A percentile compares a stretch with the other conserved stretches of the same genome.
Evolutionary conservation across 1,140 invertebrate genomes (phyloP).

Genomic region (Heliconius nattereri): DNA sequence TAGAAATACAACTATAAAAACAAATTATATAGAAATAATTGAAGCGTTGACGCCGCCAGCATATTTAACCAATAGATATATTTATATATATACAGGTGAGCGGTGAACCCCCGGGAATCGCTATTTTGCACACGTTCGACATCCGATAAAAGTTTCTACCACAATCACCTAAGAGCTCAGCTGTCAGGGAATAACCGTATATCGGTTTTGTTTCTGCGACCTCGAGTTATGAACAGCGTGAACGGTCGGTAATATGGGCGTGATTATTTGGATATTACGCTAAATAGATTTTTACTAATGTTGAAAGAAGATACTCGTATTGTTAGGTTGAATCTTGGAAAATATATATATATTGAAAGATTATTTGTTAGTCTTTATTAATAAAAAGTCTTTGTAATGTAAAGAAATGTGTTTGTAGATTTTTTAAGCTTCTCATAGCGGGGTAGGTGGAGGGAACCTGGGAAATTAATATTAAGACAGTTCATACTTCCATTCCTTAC

Average conservation of each 20-base stretch:
- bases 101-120: constrained; percentile 73
- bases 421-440: too few species aligned
- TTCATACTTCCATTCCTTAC: too few species aligned
- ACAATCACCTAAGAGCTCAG: constrained; percentile 82
- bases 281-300: background rate
- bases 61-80: constrained; percentile 3
- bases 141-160: constrained; percentile 81
- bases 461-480: too few species aligned
- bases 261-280: background rate
- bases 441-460: too few species aligned
- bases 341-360: too few species aligned
- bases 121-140: constrained; percentile 79
- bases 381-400: too few species aligned
- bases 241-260: background rate
- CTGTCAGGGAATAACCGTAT: constrained; percentile 80
- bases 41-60: constrained; percentile 33
- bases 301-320: background rate
- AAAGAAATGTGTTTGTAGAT: too few species aligned
- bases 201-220: constrained; percentile 79
- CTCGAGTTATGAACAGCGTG: constrained; percentile 36
- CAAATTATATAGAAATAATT: background rate
- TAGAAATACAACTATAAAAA: background rate
- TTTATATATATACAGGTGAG: background rate
- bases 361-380: too few species aligned
- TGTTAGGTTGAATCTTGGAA: too few species aligned